Evolutionary conservation across 2,888 invertebrate genomes (phyloP).

Genomic region (Rhyacophila evoluta): DNA sequence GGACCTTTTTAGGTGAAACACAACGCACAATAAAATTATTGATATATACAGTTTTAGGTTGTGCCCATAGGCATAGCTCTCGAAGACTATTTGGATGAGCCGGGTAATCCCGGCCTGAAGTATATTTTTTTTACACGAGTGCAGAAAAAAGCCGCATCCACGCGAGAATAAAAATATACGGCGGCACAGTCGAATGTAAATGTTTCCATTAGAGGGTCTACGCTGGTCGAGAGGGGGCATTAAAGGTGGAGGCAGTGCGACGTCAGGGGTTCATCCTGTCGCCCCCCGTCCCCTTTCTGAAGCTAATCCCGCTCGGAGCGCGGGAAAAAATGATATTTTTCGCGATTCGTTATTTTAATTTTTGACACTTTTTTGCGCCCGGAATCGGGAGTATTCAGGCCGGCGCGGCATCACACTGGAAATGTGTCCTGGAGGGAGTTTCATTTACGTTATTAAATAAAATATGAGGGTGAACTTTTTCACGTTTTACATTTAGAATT

Average conservation of each 20-base stretch:
- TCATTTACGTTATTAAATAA: slow-evolving; percentile 55
- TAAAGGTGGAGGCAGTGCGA: neutral
- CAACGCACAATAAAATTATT: no score
- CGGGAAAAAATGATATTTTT: slow-evolving; percentile 52
- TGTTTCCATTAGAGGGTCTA: slow-evolving; percentile 50
- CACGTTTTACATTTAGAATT: slow-evolving; percentile 47
- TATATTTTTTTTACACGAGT: slow-evolving; percentile 28
- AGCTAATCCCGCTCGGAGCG: slow-evolving; percentile 50
- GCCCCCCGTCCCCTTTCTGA: slow-evolving; percentile 32
- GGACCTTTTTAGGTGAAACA: neutral
- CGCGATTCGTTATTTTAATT: slow-evolving; percentile 55
- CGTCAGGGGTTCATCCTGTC: slow-evolving; percentile 6
- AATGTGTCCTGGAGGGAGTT: slow-evolving; percentile 52
- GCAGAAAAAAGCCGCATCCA: slow-evolving; percentile 44
- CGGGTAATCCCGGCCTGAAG: neutral
- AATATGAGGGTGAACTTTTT: slow-evolving; percentile 55
- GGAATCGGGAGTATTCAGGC: slow-evolving; percentile 49
- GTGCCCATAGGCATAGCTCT: slow-evolving; percentile 3
- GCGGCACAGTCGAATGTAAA: slow-evolving; percentile 49
- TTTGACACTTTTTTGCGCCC: slow-evolving; percentile 46
- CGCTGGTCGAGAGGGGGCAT: neutral
- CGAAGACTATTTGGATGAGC: slow-evolving; percentile 14
- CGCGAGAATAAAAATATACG: slow-evolving; percentile 46
- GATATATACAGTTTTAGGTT: slow-evolving; percentile 2
- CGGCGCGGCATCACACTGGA: slow-evolving; percentile 42